Conservation (phyloP, 2,113 vertebrate species). For the Delphinapterus leucas region DNA sequence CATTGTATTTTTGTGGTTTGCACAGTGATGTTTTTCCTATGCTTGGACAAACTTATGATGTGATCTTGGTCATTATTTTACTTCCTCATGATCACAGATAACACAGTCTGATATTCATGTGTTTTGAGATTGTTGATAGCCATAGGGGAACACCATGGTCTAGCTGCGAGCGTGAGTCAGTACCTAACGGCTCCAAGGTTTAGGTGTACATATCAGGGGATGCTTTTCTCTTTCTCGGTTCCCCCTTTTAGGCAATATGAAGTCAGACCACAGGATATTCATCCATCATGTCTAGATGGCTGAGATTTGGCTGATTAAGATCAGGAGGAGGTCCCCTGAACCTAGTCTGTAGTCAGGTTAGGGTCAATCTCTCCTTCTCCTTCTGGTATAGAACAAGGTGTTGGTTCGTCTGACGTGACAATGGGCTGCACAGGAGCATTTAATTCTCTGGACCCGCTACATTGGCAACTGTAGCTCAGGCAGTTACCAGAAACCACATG, state of each 20-base stretch:
- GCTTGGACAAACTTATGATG: background rate
- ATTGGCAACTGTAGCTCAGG: background rate
- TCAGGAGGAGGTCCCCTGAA: background rate
- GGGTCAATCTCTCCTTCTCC: background rate
- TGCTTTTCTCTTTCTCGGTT: background rate
- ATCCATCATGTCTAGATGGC: background rate
- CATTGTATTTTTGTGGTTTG: background rate
- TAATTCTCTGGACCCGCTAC: background rate
- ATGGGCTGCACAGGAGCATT: background rate
- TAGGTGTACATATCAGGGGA: fast-evolving
- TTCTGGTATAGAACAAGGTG: background rate
- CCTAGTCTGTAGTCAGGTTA: background rate
- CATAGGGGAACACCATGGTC: background rate
- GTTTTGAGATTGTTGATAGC: background rate
- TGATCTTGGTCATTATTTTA: background rate
- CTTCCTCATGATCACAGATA: background rate
- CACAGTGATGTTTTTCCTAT: background rate
- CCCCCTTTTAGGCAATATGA: background rate
- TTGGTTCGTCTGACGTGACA: too few species aligned
- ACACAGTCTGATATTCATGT: background rate
- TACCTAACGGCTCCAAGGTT: background rate
- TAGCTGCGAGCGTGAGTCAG: background rate
- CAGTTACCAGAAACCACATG: background rate
- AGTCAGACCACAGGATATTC: background rate
- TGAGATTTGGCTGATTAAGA: background rate